These are phyloP conservation scores for Arion vulgaris DNA, from an alignment of 1,140 invertebrate species.

Conservation along the genomic window DNA sequence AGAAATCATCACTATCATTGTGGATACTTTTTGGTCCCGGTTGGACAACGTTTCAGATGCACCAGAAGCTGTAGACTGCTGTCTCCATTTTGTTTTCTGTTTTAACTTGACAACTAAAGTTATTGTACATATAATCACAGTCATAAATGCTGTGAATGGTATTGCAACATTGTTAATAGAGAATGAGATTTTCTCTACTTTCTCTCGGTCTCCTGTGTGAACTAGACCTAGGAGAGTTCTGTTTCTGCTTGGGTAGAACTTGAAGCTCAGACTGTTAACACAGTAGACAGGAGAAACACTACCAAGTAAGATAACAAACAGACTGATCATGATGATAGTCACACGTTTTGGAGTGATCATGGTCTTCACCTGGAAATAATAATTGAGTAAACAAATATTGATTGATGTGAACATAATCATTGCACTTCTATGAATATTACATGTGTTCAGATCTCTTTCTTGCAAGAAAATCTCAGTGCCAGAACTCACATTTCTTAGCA, in stretches of 20 bases:
- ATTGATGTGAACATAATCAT: too few relatives aligned
- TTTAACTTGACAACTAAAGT: too few relatives aligned
- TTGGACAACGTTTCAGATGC: neutral
- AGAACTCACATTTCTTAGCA: too few relatives aligned
- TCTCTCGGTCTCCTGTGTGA: too few relatives aligned
- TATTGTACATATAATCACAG: neutral
- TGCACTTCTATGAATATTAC: too few relatives aligned
- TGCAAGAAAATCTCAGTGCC: too few relatives aligned
- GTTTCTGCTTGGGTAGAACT: neutral
- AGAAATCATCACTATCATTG: neutral
- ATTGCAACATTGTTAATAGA: neutral
- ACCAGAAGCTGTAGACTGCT: neutral
- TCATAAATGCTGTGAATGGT: neutral
- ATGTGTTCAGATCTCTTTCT: too few relatives aligned
- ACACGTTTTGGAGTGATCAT: neutral
- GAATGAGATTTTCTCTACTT: neutral
- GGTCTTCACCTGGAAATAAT: neutral
- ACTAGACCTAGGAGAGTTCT: neutral
- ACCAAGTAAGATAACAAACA: neutral
- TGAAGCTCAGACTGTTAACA: neutral
- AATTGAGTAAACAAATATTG: too few relatives aligned
- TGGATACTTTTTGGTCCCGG: conserved; percentile 13
- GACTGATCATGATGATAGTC: neutral
- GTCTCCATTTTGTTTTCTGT: neutral
- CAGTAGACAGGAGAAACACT: conserved; percentile 1